Percentiles rank a stretch among this genome's conserved stretches.
phyloP scores from a whole-genome alignment of 2,888 invertebrate species.

The Melitaea athalia region DNA sequence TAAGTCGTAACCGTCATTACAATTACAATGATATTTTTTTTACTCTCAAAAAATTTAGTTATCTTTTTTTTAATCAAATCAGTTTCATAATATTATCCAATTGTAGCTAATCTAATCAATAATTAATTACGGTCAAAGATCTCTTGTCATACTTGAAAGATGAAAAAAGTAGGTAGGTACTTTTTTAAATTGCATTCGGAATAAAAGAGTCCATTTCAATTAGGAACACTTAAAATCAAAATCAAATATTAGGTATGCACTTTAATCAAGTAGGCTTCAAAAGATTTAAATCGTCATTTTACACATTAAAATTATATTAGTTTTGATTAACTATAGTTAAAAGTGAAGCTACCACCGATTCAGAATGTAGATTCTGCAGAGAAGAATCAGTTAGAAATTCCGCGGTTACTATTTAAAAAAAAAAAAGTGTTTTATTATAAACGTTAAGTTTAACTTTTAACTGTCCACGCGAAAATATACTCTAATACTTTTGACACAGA shows the following conservation, averaged over 20 bases:
- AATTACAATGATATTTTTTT: too few relatives aligned
- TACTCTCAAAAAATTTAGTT: too few relatives aligned
- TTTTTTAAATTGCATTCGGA: not conserved
- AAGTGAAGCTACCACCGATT: too few relatives aligned
- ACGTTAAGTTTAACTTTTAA: not conserved
- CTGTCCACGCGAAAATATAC: not conserved
- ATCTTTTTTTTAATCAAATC: not conserved
- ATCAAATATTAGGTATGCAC: too few relatives aligned
- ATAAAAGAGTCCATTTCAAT: not conserved
- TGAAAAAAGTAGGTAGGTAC: not conserved
- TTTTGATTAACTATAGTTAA: too few relatives aligned
- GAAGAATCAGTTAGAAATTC: too few relatives aligned
- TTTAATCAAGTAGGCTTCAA: too few relatives aligned
- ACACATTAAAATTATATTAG: too few relatives aligned
- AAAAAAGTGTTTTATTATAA: too few relatives aligned
- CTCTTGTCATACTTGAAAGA: not conserved
- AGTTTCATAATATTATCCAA: not conserved
- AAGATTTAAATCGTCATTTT: too few relatives aligned
- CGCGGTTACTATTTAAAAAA: too few relatives aligned
- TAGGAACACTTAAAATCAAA: not conserved
- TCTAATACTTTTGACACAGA: not conserved
- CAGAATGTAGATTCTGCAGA: too few relatives aligned
- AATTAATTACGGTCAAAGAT: not conserved
- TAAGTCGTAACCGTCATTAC: conserved; percentile 6
- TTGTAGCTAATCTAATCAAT: not conserved